Conservation (phyloP, 2,113 vertebrate genomes). For the Grus americana region DNA sequence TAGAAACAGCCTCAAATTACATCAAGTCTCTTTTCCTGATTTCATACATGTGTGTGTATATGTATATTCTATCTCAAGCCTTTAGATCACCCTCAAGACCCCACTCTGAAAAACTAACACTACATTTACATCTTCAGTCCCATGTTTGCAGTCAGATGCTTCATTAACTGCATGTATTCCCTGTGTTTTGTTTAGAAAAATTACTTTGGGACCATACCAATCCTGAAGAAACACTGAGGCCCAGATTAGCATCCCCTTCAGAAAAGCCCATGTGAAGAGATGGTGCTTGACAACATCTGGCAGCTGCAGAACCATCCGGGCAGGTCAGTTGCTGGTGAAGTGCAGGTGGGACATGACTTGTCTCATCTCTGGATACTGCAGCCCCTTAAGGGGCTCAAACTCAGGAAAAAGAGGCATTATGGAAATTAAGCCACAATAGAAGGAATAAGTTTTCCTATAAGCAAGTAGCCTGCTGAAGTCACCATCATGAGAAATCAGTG, state of each 20-base stretch:
- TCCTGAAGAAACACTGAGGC: background rate
- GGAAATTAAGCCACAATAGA: background rate
- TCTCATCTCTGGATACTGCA: background rate
- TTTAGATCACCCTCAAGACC: background rate
- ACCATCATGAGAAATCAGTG: background rate
- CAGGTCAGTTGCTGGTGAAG: background rate
- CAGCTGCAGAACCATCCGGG: background rate
- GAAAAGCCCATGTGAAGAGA: background rate
- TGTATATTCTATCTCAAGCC: background rate
- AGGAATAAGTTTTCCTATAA: background rate
- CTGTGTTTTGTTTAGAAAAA: background rate
- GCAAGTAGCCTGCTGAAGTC: background rate
- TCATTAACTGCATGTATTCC: background rate
- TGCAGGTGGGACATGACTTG: background rate
- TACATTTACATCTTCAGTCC: background rate
- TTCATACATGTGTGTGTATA: background rate
- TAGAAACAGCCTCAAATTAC: background rate
- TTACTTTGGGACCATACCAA: background rate
- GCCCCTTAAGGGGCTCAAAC: background rate
- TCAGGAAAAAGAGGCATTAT: background rate
- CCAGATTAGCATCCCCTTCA: background rate
- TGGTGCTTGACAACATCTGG: background rate
- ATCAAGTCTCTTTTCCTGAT: background rate
- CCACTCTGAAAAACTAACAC: background rate
- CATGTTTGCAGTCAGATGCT: background rate